Percentiles rank a stretch among this genome's conserved stretches.
Conservation (phyloP, 1,140 invertebrate species). For the Drosophila bifasciata region DNA sequence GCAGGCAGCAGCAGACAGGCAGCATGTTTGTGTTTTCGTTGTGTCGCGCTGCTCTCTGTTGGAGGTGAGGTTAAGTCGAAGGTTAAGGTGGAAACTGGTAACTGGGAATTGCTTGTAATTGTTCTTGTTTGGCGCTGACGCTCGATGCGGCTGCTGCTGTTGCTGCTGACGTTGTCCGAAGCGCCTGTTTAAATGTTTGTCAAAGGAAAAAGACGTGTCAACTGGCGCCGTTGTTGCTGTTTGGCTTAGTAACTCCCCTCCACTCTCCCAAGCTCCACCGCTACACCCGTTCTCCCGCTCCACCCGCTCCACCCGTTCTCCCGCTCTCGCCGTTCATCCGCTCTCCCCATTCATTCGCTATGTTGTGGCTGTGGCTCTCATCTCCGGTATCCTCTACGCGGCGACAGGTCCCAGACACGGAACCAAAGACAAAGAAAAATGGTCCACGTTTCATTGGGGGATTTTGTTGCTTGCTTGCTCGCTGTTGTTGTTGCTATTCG, state of each 20-base stretch:
- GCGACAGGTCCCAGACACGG: slow-evolving; percentile 39
- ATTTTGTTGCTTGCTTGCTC: slow-evolving; percentile 58
- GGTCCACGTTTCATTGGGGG: slow-evolving; percentile 67
- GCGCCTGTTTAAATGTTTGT: slow-evolving; percentile 74
- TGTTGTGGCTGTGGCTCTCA: not conserved
- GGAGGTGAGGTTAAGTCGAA: slow-evolving; percentile 22
- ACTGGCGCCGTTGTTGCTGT: slow-evolving; percentile 53
- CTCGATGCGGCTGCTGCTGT: too few species aligned
- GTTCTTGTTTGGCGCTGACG: slow-evolving; percentile 39
- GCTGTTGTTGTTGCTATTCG: slow-evolving; percentile 21
- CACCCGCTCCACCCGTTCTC: too few species aligned
- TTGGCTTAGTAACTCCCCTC: slow-evolving; percentile 11
- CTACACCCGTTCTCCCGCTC: too few species aligned
- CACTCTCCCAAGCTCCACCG: not conserved
- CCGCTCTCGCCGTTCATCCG: not conserved
- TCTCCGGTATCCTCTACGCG: not conserved
- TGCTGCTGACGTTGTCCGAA: slow-evolving; percentile 4
- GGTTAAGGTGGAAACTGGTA: slow-evolving; percentile 46
- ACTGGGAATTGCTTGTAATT: slow-evolving; percentile 65
- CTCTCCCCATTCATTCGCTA: too few species aligned
- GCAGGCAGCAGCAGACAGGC: not conserved
- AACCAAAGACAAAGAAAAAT: slow-evolving; percentile 64
- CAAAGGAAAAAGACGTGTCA: slow-evolving; percentile 73
- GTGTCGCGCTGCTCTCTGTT: slow-evolving; percentile 1
- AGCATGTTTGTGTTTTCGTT: slow-evolving; percentile 4